Evolutionary conservation across 2,113 vertebrate genomes (phyloP).

Genomic region (Suncus etruscus): DNA sequence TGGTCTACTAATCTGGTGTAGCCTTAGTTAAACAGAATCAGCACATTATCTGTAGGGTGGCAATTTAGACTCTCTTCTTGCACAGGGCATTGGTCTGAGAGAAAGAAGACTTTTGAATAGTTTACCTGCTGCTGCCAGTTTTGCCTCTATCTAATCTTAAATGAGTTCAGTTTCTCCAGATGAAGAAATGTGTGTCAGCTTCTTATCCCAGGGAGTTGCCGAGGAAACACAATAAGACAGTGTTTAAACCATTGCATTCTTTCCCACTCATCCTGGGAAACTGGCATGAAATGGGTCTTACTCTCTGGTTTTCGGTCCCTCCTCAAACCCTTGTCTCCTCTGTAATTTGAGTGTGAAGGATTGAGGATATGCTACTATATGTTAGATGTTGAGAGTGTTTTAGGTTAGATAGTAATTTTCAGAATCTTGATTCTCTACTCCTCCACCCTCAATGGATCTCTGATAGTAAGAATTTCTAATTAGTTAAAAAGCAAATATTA

Average conservation of each 20-base stretch:
- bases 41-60: slow-evolving; percentile 41
- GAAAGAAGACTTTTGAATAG: slow-evolving; percentile 20
- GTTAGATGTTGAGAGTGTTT: not conserved
- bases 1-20: slow-evolving; percentile 46
- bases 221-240: not conserved
- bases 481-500: not conserved
- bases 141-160: slow-evolving; percentile 62
- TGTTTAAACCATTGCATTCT: not conserved
- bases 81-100: not conserved
- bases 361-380: not conserved
- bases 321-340: not conserved
- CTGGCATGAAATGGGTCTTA: not conserved
- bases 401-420: not conserved
- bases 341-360: not conserved
- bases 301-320: not conserved
- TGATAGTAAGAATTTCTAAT: not conserved
- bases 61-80: not conserved
- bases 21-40: slow-evolving; percentile 58
- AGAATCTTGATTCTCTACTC: not conserved
- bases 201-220: slow-evolving; percentile 4
- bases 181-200: slow-evolving; percentile 37
- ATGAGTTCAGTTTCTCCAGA: slow-evolving; percentile 70
- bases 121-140: not conserved
- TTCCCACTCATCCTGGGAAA: not conserved
- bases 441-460: not conserved